Conservation (phyloP, 2,888 invertebrate genomes). For the Arctia plantaginis region DNA sequence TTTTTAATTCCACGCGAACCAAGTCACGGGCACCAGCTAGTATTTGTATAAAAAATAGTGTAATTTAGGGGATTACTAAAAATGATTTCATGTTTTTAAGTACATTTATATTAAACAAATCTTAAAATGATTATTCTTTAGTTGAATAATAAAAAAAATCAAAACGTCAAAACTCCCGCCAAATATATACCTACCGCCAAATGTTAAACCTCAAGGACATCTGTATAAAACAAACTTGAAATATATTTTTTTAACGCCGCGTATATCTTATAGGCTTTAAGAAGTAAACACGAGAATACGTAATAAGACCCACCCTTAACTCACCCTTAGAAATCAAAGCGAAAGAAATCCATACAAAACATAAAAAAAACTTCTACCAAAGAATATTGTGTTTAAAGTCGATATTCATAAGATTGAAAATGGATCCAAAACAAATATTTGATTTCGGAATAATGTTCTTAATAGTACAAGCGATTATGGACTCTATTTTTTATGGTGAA, state of each 20-base stretch:
- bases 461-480: conserved; percentile 27
- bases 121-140: neutral
- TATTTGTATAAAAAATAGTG: no score
- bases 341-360: conserved; percentile 36
- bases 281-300: conserved; percentile 35
- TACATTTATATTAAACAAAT: no score
- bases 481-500: conserved; percentile 10
- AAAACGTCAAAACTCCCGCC: neutral
- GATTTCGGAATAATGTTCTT: conserved; percentile 15
- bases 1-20: no score
- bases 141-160: neutral
- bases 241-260: conserved; percentile 18
- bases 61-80: no score
- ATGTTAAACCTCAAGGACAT: no score
- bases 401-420: conserved; percentile 25
- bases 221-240: neutral
- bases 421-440: conserved; percentile 12
- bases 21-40: no score
- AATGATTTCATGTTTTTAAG: no score
- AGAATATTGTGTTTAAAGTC: conserved; percentile 35
- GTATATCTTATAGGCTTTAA: conserved; percentile 22
- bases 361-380: conserved; percentile 23
- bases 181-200: neutral
- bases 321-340: conserved; percentile 45
- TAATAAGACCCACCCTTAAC: conserved; percentile 45